Evolutionary conservation across 2,888 invertebrate species (phyloP).

Genomic region (Drosophila greeni): DNA sequence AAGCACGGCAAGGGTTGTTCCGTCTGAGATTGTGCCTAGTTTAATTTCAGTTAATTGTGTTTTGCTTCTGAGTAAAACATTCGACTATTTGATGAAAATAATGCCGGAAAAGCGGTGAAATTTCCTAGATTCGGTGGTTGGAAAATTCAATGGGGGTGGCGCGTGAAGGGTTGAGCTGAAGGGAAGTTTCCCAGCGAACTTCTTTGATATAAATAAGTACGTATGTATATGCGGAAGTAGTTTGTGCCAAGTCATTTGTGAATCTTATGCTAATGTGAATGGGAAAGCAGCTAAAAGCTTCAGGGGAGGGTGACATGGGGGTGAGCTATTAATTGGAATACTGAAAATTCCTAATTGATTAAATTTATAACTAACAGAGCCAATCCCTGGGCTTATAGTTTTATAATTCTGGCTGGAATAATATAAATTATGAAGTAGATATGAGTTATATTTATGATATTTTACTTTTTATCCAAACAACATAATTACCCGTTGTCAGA

Average conservation of each 20-base stretch:
- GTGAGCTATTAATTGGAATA: slow-evolving; percentile 18
- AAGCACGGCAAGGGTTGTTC: slow-evolving; percentile 61
- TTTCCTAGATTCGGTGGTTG: slow-evolving; percentile 40
- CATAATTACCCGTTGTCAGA: no score
- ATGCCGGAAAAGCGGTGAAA: slow-evolving; percentile 66
- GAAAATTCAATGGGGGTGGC: slow-evolving; percentile 31
- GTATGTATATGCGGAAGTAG: slow-evolving; percentile 19
- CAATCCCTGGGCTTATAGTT: background rate
- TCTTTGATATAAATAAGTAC: slow-evolving; percentile 26
- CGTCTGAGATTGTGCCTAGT: slow-evolving; percentile 53
- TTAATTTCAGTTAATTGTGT: slow-evolving; percentile 74
- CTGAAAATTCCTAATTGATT: slow-evolving; percentile 20
- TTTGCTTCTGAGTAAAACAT: slow-evolving; percentile 65
- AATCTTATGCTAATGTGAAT: slow-evolving; percentile 35
- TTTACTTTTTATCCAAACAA: no score
- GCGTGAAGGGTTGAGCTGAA: slow-evolving; percentile 35
- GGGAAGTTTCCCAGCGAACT: slow-evolving; percentile 9
- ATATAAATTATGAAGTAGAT: background rate
- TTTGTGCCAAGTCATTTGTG: slow-evolving; percentile 45
- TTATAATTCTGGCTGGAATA: no score
- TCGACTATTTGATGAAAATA: slow-evolving; percentile 69
- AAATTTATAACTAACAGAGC: slow-evolving; percentile 1
- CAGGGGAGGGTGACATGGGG: background rate
- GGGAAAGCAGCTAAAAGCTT: slow-evolving; percentile 8
- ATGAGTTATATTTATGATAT: no score